These are phyloP conservation scores for Papilio protenor DNA, from an alignment of 2,888 invertebrate genomes.

Conservation along the genomic window DNA sequence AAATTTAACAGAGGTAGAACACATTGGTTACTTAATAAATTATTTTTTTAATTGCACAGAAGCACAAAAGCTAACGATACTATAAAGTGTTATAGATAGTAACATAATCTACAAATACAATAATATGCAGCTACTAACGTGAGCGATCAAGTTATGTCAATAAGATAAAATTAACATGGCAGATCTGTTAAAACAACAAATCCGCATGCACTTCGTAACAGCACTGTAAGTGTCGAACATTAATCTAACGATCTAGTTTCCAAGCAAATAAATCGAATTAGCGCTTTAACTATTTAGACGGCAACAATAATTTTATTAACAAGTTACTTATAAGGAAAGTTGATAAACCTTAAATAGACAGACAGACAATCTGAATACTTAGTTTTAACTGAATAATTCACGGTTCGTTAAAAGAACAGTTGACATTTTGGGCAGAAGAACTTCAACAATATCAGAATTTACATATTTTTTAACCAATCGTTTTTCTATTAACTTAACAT, in stretches of 20 bases:
- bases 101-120: constrained; percentile 2
- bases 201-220: constrained; percentile 46
- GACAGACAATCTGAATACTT: no score
- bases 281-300: constrained; percentile 45
- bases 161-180: constrained; percentile 42
- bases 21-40: no score
- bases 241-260: constrained; percentile 54
- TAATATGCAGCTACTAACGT: neutral
- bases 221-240: constrained; percentile 47
- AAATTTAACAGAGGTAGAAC: no score
- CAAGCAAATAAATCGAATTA: constrained; percentile 59
- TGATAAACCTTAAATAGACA: no score
- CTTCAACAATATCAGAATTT: neutral
- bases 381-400: no score
- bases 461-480: neutral
- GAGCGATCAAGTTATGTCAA: constrained; percentile 26
- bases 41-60: no score
- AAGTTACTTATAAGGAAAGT: constrained; percentile 48
- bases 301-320: constrained; percentile 48
- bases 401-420: no score
- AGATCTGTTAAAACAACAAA: constrained; percentile 45
- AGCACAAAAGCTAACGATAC: neutral
- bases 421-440: no score
- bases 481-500: no score
- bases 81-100: neutral